A percentile compares a stretch with the other conserved stretches of the same genome.
Conservation (phyloP, 2,113 vertebrate species). For the Anser brachyrhynchus region DNA sequence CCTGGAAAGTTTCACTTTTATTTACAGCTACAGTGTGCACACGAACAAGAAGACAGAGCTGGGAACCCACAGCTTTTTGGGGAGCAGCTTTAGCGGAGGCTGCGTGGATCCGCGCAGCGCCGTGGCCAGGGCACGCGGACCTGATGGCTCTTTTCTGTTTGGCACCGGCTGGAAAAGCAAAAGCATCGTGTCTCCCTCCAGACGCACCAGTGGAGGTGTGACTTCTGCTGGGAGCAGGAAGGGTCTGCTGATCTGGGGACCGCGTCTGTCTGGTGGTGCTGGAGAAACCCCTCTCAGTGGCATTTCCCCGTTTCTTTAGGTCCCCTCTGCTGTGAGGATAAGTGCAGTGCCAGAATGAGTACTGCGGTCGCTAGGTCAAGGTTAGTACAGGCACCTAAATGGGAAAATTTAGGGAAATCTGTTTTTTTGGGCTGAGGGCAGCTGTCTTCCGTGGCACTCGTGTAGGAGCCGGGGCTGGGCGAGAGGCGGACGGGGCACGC, state of each 20-base stretch:
- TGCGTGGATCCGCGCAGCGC: not conserved
- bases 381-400: not conserved
- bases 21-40: not conserved
- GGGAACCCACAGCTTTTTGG: not conserved
- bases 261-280: not conserved
- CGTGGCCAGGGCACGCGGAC: fast-evolving
- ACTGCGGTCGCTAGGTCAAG: fast-evolving
- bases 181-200: not conserved
- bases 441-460: fast-evolving
- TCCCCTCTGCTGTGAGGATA: not conserved
- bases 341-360: not conserved
- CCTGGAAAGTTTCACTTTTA: not conserved
- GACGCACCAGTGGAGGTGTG: not conserved
- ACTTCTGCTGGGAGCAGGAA: not conserved
- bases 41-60: not conserved
- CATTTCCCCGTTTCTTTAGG: fast-evolving
- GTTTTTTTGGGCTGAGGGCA: not conserved
- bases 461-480: not conserved
- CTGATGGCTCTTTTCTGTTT: fast-evolving
- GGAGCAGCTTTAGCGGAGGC: not conserved
- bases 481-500: not conserved
- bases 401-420: not conserved
- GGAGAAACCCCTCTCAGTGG: not conserved
- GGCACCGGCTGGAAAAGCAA: not conserved
- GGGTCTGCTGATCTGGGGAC: not conserved